Evolutionary conservation across 1,140 invertebrate genomes (phyloP).

Genomic region (Copidosoma floridanum): DNA sequence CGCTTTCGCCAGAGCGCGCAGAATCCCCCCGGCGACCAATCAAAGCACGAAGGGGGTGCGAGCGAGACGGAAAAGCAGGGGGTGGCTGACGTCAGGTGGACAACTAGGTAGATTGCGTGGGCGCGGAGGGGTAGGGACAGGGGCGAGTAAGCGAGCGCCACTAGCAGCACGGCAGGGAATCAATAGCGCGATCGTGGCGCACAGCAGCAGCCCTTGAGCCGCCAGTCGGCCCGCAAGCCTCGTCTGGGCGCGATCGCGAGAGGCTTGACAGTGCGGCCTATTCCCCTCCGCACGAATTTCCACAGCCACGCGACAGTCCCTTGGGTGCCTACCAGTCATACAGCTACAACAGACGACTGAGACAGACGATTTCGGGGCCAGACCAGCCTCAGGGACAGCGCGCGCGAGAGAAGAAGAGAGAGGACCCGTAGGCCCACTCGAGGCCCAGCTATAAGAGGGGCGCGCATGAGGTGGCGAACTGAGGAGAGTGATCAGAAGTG

Average conservation of each 20-base stretch:
- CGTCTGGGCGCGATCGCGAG: constrained; percentile 17
- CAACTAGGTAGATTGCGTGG: background rate
- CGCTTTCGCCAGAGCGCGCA: background rate
- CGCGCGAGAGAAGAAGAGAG: too few relatives aligned
- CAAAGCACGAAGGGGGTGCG: background rate
- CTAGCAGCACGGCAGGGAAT: background rate
- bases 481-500: too few relatives aligned
- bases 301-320: too few relatives aligned
- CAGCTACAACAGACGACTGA: too few relatives aligned
- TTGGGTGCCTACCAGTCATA: too few relatives aligned
- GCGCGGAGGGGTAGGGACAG: background rate
- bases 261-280: background rate
- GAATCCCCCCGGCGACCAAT: background rate
- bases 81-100: constrained; percentile 3
- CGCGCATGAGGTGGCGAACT: too few relatives aligned
- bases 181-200: constrained; percentile 18
- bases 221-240: constrained; percentile 22
- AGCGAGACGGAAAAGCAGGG: background rate
- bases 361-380: too few relatives aligned
- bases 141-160: too few relatives aligned
- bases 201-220: background rate
- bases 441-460: too few relatives aligned
- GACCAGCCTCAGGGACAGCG: too few relatives aligned
- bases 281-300: too few relatives aligned
- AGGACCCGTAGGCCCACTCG: too few relatives aligned